phyloP scores from a whole-genome alignment of 2,797 vertebrate genomes.

The Zalophus californianus region DNA sequence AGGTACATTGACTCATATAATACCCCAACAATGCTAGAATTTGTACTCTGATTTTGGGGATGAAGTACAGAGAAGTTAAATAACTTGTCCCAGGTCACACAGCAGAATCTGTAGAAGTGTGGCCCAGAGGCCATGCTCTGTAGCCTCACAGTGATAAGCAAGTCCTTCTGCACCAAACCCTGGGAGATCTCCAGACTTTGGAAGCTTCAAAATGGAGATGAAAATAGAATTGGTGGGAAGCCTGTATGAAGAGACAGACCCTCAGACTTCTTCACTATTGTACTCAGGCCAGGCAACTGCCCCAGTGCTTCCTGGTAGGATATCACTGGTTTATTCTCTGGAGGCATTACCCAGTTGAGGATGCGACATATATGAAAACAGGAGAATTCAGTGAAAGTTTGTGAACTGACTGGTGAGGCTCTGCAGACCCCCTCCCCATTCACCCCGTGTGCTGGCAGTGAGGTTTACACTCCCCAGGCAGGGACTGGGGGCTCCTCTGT shows the following conservation, averaged over 20 bases:
- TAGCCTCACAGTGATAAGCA: not conserved
- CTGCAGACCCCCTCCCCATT: not conserved
- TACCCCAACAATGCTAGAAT: not conserved
- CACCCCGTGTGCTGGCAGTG: not conserved
- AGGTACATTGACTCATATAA: not conserved
- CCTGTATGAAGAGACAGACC: not conserved
- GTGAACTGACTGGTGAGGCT: not conserved
- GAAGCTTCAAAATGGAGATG: not conserved
- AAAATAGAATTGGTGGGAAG: not conserved
- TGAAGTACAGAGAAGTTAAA: not conserved
- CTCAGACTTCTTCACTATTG: not conserved
- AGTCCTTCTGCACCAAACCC: not conserved
- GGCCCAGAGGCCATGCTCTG: not conserved
- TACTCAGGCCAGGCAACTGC: not conserved
- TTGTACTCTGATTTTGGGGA: not conserved
- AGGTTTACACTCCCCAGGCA: not conserved
- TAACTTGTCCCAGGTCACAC: not conserved
- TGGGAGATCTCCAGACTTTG: not conserved
- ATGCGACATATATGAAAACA: not conserved
- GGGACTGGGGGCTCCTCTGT: too few species aligned
- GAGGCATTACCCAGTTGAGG: not conserved
- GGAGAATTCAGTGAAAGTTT: not conserved
- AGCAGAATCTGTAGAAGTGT: not conserved
- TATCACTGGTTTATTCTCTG: not conserved
- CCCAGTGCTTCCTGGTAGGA: not conserved